phyloP scores from a whole-genome alignment of 1,140 invertebrate species.

The Drosophila santomea region DNA sequence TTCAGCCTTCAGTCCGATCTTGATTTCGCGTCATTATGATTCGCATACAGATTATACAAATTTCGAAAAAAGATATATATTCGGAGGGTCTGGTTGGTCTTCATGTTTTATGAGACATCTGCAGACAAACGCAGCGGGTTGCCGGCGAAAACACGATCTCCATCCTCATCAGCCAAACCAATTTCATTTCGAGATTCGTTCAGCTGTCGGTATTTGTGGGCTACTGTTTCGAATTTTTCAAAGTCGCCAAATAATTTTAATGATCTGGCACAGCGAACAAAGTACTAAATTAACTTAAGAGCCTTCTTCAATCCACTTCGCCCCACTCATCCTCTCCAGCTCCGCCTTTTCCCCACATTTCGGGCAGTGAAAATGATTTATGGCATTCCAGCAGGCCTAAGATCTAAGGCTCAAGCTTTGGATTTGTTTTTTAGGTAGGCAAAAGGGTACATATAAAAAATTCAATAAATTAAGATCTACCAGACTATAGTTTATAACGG shows the following conservation, averaged over 20 bases:
- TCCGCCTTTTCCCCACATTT: constrained; percentile 5
- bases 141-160: constrained; percentile 21
- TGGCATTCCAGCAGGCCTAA: constrained; percentile 54
- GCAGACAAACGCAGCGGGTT: constrained; percentile 56
- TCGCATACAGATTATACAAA: constrained; percentile 66
- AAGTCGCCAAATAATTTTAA: constrained; percentile 68
- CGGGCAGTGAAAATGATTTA: constrained; percentile 56
- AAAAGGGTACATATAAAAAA: not conserved
- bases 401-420: constrained; percentile 32
- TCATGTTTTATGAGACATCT: constrained; percentile 63
- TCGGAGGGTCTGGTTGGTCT: constrained; percentile 32
- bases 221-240: constrained; percentile 77
- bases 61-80: constrained; percentile 38
- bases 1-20: constrained; percentile 59
- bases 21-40: constrained; percentile 78
- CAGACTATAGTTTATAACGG: not conserved
- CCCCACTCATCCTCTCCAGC: constrained; percentile 8
- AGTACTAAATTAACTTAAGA: constrained; percentile 66
- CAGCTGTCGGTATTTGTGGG: constrained; percentile 77
- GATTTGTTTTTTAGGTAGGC: constrained; percentile 30
- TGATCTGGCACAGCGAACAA: constrained; percentile 54
- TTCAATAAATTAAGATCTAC: not conserved
- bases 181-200: constrained; percentile 74
- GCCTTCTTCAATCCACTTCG: constrained; percentile 30
- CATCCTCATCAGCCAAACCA: constrained; percentile 46